Evolutionary conservation across 2,113 vertebrate species (phyloP).

Genomic region (Chroicocephalus ridibundus): DNA sequence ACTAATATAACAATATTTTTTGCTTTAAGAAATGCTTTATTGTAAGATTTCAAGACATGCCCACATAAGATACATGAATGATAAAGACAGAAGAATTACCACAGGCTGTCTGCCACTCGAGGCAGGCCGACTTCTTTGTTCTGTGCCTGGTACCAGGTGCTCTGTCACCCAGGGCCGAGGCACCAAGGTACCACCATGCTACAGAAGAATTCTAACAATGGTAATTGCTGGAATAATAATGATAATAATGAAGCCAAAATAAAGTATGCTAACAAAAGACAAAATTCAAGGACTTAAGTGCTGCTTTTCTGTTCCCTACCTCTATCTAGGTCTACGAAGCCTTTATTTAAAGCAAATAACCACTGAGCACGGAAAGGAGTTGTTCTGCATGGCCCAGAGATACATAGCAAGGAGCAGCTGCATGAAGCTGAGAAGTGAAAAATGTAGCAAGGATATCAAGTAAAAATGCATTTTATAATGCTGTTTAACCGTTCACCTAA

Average conservation of each 20-base stretch:
- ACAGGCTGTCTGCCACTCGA: background rate
- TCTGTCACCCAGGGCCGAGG: background rate
- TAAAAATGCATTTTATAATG: background rate
- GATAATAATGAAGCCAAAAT: background rate
- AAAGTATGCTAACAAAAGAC: background rate
- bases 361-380: background rate
- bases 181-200: background rate
- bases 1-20: background rate
- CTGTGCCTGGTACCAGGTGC: background rate
- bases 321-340: background rate
- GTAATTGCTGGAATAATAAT: background rate
- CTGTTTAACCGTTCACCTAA: background rate
- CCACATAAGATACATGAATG: accelerated
- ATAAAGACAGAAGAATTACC: background rate
- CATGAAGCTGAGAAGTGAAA: background rate
- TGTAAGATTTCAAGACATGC: background rate
- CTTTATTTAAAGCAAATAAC: slow-evolving; percentile 5
- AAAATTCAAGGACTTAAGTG: background rate
- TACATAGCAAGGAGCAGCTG: background rate
- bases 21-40: background rate
- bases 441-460: background rate
- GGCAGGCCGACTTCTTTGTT: background rate
- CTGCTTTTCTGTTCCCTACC: background rate
- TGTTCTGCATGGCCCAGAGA: background rate
- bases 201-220: background rate